A percentile compares a stretch with the other conserved stretches of the same genome.
These are phyloP conservation scores for Argyrosomus japonicus DNA, from an alignment of 2,113 vertebrate genomes.

Conservation along the genomic window DNA sequence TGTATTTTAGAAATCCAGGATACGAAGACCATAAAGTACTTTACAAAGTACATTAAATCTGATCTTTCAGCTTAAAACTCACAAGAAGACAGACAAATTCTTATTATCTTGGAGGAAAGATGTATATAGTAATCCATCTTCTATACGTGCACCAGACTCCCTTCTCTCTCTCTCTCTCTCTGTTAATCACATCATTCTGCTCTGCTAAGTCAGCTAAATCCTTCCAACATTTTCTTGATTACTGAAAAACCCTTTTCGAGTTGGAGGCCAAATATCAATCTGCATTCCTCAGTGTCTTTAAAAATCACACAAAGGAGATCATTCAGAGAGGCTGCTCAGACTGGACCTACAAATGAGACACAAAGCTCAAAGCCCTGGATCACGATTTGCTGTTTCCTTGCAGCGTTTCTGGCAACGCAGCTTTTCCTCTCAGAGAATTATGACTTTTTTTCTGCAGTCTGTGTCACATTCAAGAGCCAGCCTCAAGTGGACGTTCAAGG, in stretches of 20 bases:
- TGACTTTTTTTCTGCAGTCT: not conserved
- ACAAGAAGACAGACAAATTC: conserved; percentile 22
- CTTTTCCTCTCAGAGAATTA: too few relatives aligned
- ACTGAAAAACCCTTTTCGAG: not conserved
- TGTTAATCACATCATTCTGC: conserved; percentile 23
- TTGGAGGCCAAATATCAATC: conserved; percentile 11
- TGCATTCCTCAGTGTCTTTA: conserved; percentile 35
- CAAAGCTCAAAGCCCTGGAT: not conserved
- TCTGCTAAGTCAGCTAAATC: conserved; percentile 26
- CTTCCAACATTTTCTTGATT: not conserved
- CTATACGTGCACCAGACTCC: not conserved
- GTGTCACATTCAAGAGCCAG: not conserved
- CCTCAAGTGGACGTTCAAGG: too few relatives aligned
- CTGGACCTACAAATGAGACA: not conserved
- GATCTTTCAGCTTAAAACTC: not conserved
- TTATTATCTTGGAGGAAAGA: not conserved
- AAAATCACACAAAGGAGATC: conserved; percentile 31
- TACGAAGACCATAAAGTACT: not conserved
- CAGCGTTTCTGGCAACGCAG: too few relatives aligned
- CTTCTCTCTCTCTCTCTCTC: not conserved
- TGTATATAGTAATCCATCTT: not conserved
- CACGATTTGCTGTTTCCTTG: not conserved
- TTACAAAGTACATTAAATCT: not conserved
- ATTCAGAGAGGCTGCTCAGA: not conserved
- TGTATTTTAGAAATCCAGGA: not conserved